A percentile compares a stretch with the other conserved stretches of the same genome.
Evolutionary conservation across 2,888 invertebrate genomes (phyloP).

Genomic region (Schrankia costaestrigalis): DNA sequence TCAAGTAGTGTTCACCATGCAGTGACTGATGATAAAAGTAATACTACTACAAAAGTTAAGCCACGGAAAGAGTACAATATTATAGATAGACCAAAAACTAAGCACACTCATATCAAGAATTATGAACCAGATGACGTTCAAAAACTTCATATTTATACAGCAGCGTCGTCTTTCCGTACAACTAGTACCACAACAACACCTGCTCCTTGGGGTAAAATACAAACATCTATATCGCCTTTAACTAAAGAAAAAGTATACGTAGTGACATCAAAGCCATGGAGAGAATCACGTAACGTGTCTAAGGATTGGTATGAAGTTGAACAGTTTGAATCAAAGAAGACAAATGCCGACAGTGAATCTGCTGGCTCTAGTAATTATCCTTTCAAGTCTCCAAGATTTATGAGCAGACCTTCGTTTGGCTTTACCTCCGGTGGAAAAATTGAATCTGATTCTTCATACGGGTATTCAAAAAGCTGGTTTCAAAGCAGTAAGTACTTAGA

Average conservation of each 20-base stretch:
- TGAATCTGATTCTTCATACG: slow-evolving; percentile 62
- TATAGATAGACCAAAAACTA: slow-evolving; percentile 55
- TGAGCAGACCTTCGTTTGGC: slow-evolving; percentile 79
- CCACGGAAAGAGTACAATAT: slow-evolving; percentile 58
- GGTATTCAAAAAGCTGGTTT: slow-evolving; percentile 69
- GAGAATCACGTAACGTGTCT: slow-evolving; percentile 46
- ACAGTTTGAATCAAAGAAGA: slow-evolving; percentile 60
- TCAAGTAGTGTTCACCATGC: slow-evolving; percentile 70
- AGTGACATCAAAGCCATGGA: slow-evolving; percentile 87
- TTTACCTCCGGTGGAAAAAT: slow-evolving; percentile 57
- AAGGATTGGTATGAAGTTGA: slow-evolving; percentile 53
- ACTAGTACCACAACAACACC: slow-evolving; percentile 62
- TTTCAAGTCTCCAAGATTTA: slow-evolving; percentile 77
- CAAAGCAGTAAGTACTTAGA: slow-evolving; percentile 63
- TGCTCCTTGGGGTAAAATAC: slow-evolving; percentile 84
- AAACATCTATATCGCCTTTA: slow-evolving; percentile 86
- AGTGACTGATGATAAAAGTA: slow-evolving; percentile 52
- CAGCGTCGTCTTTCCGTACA: slow-evolving; percentile 63
- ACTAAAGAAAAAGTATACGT: slow-evolving; percentile 91
- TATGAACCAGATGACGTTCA: slow-evolving; percentile 48
- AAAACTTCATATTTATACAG: slow-evolving; percentile 65
- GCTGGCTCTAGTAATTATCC: slow-evolving; percentile 50
- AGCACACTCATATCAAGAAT: slow-evolving; percentile 45
- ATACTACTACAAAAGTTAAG: slow-evolving; percentile 38
- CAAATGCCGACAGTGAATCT: slow-evolving; percentile 40